Base-by-base conservation (phyloP, 2,888 invertebrate species). In the Sarcophaga variegata region DNA sequence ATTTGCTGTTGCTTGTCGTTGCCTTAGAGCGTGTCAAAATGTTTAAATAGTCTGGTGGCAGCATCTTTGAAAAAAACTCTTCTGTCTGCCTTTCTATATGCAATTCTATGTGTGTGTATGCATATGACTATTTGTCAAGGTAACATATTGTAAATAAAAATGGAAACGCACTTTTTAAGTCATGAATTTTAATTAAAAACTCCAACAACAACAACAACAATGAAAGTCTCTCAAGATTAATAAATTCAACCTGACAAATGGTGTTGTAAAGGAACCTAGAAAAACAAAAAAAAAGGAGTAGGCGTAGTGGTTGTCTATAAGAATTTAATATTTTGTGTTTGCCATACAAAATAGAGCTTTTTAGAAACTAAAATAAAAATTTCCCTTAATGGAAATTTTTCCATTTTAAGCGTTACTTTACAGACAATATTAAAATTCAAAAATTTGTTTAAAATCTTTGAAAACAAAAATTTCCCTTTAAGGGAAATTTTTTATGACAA, bases 101-200 rank as follows among this genome's bases (percentile, higher is more conserved):
- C 62, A 83, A 71, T 63, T 78, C 74, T 60, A 22, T 5, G 20
- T 5, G 27, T 37, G 37, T 37, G 8, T 37, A 10, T 81, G 45
- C 78, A 25, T 60, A 49, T 77, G 74, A 74, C 81, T 82, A 82
- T 86, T 86, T 86, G 82, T 82, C 85, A 86, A 86, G 82, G 85
- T 86, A 86, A 82, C 75, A 81, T 85, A n/a, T 81, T 69, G 66
- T 49, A 77, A 67, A 81, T 78, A 77, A 66, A 77, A 66, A 70
- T 76, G 80, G 70, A 37, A 76, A 86, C 85, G 85, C 85, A 86
- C 82, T 86, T 85, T 79, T 75, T n/a, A 69, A 75, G 75, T 79
- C 82, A 60, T 80, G 79, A 86, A 71, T 86, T 86, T 86, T 86
- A 82, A 86, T 86, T 86, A 86, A 86, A 86, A 82, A 54, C 59